Evolutionary conservation across 2,113 vertebrate genomes (phyloP), one percentile per base, ranked within the genome.

Genomic region (Pseudopipra pipra): DNA sequence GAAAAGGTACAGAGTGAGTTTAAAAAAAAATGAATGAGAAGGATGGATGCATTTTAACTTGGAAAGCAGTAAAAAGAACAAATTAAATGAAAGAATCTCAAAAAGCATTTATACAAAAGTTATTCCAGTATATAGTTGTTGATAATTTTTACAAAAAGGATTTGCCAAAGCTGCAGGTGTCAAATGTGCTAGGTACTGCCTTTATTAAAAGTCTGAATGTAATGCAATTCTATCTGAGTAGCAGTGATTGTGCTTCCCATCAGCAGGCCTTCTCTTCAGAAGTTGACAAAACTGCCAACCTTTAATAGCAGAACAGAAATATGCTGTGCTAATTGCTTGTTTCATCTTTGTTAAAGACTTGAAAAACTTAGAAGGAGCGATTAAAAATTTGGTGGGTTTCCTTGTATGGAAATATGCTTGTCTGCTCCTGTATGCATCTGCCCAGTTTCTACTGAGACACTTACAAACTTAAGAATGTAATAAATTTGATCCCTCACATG

Each of bases 311-410:
- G 43, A 62, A 70, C 14, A 63, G 62, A 87, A 71, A 39, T 51
- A 46, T 44, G 30, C n/a, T 77, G 4, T 47, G 16, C 33, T 51
- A 54, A 43, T 55, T 65, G 33, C 35, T 86, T 83, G 16, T 30
- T 85, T 90, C 0, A 1, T 72, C 89, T 77, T 75, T 43, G 15
- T 89, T 72, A n/a, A 35, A 89, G 63, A 16, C 24, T 33, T 12
- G 68, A 65, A 88, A 41, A 16, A 5, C 19, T 58, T 58, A 16
- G 0, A 2, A 70, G 8, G 18, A 66, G 8, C 1, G 0, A 46
- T 55, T 39, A 89, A 43, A 81, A 84, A 51, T 81, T 67, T 56
- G 18, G 3, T 5, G 6, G 5, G 2, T 49, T 85, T 85, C 47
- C 2, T 44, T 70, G 6, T 74, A 8, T 58, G 79, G 82, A 41